Evolutionary conservation across 1,140 invertebrate genomes (phyloP), one percentile per base, ranked within the genome.

Genomic region (Temnothorax curvispinosus): DNA sequence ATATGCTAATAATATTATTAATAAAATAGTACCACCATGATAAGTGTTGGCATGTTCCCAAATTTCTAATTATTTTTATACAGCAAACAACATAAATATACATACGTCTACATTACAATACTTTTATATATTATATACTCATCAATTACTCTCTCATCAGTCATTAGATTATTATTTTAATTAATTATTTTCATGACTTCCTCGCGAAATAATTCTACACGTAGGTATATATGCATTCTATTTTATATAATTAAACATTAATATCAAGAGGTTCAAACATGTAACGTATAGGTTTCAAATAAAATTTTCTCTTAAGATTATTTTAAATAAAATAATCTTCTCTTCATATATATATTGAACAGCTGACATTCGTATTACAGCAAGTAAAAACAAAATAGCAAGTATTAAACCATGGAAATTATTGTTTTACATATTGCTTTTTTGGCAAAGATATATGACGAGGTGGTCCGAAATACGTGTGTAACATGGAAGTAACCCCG

Each of bases 401-500:
- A 74, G 3, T 41, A 69, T 71, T 5, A 41, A 69, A 27, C 0
- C 21, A 18, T 6, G 21, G 15, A 56, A 18, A 69, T 5, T 41
- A 21, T 9, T 56, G 15, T n/a, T 71, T 71, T n/a, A 56, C 52
- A 81, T 32, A 32, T 47, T 38, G 38, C 52, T 81, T 71, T 71
- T 71, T 71, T 50, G 15, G 50, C 15, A 71, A 44, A 71, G 21
- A 54, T 56, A 54, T 44, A 47, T 32, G 11, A 44, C 35, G 18
- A 38, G 15, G 38, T 44, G 44, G 11, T 38, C 38, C 54, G 13
- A 54, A 32, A 69, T 35, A 69, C 44, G 64, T 41, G 44, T 47
- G 41, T 50, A 74, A 60, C 65, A n/a, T 21, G 65, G 13, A 84
- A 84, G 56, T 60, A 84, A 60, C 69, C 50, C 9, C 13, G 67